Base-by-base conservation (phyloP, 1,140 invertebrate genomes). In the Drosophila fuyamai region DNA sequence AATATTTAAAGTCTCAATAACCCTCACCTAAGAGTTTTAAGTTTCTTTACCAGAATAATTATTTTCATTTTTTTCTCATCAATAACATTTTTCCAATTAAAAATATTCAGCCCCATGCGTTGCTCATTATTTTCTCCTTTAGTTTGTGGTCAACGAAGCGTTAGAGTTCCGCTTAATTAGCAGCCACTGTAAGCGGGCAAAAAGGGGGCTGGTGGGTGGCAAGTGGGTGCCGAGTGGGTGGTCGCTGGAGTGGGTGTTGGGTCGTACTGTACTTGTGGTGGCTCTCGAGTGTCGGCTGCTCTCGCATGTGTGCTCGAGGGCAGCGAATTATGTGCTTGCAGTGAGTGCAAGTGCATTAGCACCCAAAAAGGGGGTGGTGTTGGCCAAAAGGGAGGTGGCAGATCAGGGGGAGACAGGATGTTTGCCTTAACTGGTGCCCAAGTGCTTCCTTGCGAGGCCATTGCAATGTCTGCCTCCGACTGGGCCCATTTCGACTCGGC, bases 341-440 rank as follows among this genome's bases (percentile, higher is more conserved):
- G 57, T 73, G 83, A 88, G 83, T 88, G 84, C 83, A 83, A 88
- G 83, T 88, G 84, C 83, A 88, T 88, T 88, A 88, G 83, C 84
- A 88, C 83, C 82, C 75, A 59, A 56, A 32, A 44, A 56, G 13
- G n/a, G 62, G 54, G 54, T 53, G 55, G 54, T 47, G 48, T 43
- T 32, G 44, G 32, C 32, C 32, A 12, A 36, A 16, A 36, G 43
- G 63, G 40, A 50, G 50, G 50, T 14, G 32, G 47, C 1, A 23
- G 53, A 43, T 58, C 12, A 16, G 12, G 43, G 38, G 46, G 41
- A 55, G 41, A 77, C 73, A 84, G 80, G 81, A 84, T 83, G 80
- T 83, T 83, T 72, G 83, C 75, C 74, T 79, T 79, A 88, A 88
- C 76, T 81, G 67, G 54, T 51, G 65, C 79, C 82, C 81, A 86